Evolutionary conservation across 2,797 vertebrate genomes (phyloP), one percentile per base, ranked within the genome.

Genomic region (Sternotherus odoratus): DNA sequence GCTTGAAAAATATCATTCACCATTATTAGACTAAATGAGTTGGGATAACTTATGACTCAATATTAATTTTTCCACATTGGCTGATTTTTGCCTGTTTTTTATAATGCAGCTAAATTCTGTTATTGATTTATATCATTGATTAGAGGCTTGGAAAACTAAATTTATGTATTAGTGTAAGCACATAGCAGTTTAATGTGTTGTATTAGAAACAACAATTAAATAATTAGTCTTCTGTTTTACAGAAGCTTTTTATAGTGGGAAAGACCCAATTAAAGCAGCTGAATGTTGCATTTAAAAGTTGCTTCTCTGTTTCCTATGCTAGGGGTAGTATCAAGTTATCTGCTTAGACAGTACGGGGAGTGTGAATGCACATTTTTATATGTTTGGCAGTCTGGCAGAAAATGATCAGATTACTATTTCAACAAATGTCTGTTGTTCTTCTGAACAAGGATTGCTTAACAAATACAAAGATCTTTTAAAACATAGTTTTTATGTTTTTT

Each of bases 51-150:
- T 85, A 89, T 72, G 94, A 60, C 84, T 97, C 97, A 94, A 89
- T 97, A 98, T 96, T 97, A 93, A 87, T 97, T 97, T 97, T 95
- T 98, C 88, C 95, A 79, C 97, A 97, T 97, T 90, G 97, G 92
- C 93, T 95, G 88, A 93, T 95, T 95, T 93, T 96, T 94, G 96
- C 92, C 90, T 92, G 83, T 93, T 97, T 97, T 89, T 91, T 53
- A 96, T 90, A 93, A 97, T 94, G 96, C 94, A 97, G 92, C 95
- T 91, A 96, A 97, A 97, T 98, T 97, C 97, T 94, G 94, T 92
- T 96, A 98, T 97, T 93, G 97, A 97, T 96, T 96, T 91, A 72
- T 24, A 89, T 94, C 91, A 97, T 98, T 2, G 93, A 97, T 98
- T 96, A 94, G 97, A 33, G 94, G 96, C 94, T 95, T 96, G 82